Evolutionary conservation across 2,888 invertebrate genomes (phyloP).

Genomic region (Alcis repandata): DNA sequence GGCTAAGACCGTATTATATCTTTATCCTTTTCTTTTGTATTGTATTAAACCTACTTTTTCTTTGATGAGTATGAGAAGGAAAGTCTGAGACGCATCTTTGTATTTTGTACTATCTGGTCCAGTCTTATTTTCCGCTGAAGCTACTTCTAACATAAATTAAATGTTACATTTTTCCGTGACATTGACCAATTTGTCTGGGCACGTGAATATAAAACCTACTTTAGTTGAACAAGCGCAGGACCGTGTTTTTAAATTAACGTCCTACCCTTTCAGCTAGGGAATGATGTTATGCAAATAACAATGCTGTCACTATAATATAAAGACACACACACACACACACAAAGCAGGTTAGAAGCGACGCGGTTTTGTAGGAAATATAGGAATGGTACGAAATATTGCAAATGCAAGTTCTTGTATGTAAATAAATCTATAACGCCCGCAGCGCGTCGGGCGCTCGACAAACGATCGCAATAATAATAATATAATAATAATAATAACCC

Average conservation of each 20-base stretch:
- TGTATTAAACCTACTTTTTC: no score
- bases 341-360: background rate
- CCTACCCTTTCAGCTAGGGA: conserved; percentile 2
- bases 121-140: background rate
- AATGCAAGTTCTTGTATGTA: no score
- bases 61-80: no score
- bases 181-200: conserved; percentile 18
- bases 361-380: no score
- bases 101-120: background rate
- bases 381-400: no score
- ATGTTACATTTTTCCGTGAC: background rate
- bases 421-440: no score
- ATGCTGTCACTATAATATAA: background rate
- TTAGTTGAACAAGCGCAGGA: conserved; percentile 8
- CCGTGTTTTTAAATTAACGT: conserved; percentile 26
- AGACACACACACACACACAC: background rate
- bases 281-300: conserved; percentile 10
- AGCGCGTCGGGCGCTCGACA: no score
- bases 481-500: no score
- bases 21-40: no score
- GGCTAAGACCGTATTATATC: no score
- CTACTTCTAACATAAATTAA: background rate
- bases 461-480: no score
- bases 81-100: background rate
- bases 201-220: conserved; percentile 1